phyloP scores from a whole-genome alignment of 2,113 vertebrate genomes.

The Oryzias celebensis region DNA sequence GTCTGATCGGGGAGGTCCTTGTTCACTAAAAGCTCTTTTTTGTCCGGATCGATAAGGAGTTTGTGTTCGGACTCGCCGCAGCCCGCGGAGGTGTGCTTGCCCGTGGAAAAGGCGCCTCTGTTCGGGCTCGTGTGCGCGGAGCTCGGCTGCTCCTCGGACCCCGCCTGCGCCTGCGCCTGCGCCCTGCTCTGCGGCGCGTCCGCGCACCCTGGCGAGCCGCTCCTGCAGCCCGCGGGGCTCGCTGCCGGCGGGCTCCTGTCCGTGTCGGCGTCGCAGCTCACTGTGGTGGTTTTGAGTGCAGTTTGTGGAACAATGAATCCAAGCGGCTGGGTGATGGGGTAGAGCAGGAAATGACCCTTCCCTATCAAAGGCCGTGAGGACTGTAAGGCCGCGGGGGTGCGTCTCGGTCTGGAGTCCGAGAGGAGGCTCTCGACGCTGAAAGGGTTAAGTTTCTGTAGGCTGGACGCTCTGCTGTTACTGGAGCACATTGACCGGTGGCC shows the following conservation, averaged over 20 bases:
- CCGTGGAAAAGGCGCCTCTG: constrained; percentile 52
- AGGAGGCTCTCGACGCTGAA: constrained; percentile 95
- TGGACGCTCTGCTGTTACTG: constrained; percentile 68
- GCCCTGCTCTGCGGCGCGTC: constrained; percentile 45
- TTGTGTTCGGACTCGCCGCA: constrained; percentile 67
- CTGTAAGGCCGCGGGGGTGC: constrained; percentile 83
- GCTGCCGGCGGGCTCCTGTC: constrained; percentile 32
- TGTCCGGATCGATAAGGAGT: constrained; percentile 59
- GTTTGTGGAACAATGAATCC: constrained; percentile 95
- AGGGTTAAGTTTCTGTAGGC: constrained; percentile 87
- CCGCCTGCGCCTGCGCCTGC: constrained; percentile 56
- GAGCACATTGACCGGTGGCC: constrained; percentile 76
- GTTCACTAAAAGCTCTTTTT: constrained; percentile 73
- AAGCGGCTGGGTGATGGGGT: constrained; percentile 93
- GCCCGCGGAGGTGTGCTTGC: constrained; percentile 63
- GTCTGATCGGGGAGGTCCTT: constrained; percentile 73
- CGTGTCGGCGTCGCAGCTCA: constrained; percentile 69
- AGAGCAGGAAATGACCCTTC: constrained; percentile 93
- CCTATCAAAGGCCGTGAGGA: constrained; percentile 88
- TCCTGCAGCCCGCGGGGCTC: constrained; percentile 59
- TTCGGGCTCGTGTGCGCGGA: constrained; percentile 67
- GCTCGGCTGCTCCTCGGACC: constrained; percentile 59
- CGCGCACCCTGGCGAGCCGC: constrained; percentile 48
- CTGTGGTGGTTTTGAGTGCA: constrained; percentile 76
- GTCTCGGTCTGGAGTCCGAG: constrained; percentile 88